A percentile compares a stretch with the other conserved stretches of the same genome.
phyloP scores from a whole-genome alignment of 2,888 invertebrate species.

The Erebia aethiops region DNA sequence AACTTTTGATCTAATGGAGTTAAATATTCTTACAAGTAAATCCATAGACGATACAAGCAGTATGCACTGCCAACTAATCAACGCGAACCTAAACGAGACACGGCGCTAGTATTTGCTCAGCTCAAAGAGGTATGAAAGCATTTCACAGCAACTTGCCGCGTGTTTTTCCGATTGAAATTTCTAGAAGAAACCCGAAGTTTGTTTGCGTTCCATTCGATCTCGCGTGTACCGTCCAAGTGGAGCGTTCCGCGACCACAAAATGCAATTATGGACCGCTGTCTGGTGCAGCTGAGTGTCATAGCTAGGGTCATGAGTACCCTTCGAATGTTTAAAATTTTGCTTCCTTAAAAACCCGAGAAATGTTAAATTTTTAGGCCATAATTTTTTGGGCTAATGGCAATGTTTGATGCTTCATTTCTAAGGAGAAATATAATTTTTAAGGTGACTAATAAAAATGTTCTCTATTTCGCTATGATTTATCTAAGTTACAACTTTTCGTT shows the following conservation, averaged over 20 bases:
- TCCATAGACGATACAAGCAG: constrained; percentile 4
- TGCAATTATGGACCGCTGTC: constrained; percentile 80
- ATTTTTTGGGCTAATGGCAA: too few species aligned
- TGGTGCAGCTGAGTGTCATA: constrained; percentile 57
- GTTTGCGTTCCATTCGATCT: constrained; percentile 75
- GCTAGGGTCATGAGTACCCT: neutral
- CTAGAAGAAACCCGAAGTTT: constrained; percentile 72
- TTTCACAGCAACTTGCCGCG: constrained; percentile 48
- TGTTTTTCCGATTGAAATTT: constrained; percentile 67
- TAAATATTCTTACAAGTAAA: constrained; percentile 10
- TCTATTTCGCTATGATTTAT: too few species aligned
- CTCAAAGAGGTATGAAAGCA: constrained; percentile 48
- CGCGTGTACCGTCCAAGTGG: constrained; percentile 67
- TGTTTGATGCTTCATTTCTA: too few species aligned
- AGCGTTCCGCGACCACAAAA: constrained; percentile 75
- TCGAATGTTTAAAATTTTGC: neutral
- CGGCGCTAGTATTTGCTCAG: constrained; percentile 39
- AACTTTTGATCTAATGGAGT: neutral
- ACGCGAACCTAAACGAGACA: constrained; percentile 34
- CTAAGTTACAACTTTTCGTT: too few species aligned
- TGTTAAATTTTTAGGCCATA: too few species aligned
- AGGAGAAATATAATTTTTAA: too few species aligned
- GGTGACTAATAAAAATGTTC: too few species aligned
- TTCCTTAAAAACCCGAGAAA: too few species aligned
- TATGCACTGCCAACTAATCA: constrained; percentile 34